These are phyloP conservation scores for Cromileptes altivelis DNA, from an alignment of 2,113 vertebrate species.

Conservation along the genomic window DNA sequence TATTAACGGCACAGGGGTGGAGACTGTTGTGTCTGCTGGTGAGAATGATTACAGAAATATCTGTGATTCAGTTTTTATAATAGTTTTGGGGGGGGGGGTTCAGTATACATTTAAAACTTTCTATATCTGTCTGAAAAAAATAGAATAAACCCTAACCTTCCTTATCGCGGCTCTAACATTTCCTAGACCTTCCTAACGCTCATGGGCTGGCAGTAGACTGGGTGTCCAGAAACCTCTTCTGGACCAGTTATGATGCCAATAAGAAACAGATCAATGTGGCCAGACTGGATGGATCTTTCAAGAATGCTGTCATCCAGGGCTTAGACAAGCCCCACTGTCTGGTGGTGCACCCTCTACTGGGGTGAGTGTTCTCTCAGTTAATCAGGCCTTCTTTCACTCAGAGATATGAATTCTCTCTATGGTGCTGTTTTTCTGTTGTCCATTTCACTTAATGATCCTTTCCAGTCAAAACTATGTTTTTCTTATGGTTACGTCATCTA, in stretches of 20 bases:
- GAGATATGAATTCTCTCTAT: background rate
- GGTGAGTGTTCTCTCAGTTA: conserved; percentile 80
- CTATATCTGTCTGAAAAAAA: background rate
- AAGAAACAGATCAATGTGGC: conserved; percentile 98
- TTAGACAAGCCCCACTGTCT: conserved; percentile 95
- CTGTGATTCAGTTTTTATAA: background rate
- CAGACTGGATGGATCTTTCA: conserved; percentile 95
- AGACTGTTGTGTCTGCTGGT: conserved; percentile 90
- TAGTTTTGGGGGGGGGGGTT: background rate
- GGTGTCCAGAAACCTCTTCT: conserved; percentile 98
- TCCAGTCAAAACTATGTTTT: too few relatives aligned
- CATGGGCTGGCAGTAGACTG: conserved; percentile 96
- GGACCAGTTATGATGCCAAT: conserved; percentile 96
- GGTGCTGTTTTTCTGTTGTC: background rate
- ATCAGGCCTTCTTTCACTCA: background rate
- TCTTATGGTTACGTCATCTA: too few relatives aligned
- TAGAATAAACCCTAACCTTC: background rate
- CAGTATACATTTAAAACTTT: background rate
- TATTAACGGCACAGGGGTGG: conserved; percentile 97
- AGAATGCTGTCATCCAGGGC: conserved; percentile 95
- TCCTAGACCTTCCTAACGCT: conserved; percentile 93
- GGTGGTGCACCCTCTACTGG: conserved; percentile 91
- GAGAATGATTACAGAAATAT: background rate
- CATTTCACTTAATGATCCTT: background rate
- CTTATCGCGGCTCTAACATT: conserved; percentile 17